A percentile compares a stretch with the other conserved stretches of the same genome.
phyloP scores from a whole-genome alignment of 92 coral and sea anemone species.

The Paragorgia papillata region DNA sequence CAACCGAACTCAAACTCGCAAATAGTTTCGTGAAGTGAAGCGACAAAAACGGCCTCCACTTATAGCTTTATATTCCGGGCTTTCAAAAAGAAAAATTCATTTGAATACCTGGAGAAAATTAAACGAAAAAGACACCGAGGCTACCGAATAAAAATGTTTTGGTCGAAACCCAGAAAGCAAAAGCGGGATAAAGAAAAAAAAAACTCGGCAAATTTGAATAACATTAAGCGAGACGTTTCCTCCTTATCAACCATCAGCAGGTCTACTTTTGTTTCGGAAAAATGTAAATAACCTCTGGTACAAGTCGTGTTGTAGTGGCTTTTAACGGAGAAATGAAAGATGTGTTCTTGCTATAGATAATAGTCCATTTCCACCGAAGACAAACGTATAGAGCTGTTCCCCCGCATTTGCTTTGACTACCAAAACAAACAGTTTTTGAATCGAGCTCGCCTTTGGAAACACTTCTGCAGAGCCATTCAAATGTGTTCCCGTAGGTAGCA shows the following conservation, averaged over 20 bases:
- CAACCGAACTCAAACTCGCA: slow-evolving; percentile 8
- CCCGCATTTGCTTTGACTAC: slow-evolving; percentile 28
- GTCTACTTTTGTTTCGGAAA: slow-evolving; percentile 46
- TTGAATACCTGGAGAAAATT: no score
- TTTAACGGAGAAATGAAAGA: slow-evolving; percentile 24
- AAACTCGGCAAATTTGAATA: slow-evolving; percentile 17
- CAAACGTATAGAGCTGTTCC: background rate
- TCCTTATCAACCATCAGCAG: slow-evolving; percentile 49
- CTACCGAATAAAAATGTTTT: no score
- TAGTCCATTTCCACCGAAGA: background rate
- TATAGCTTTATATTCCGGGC: slow-evolving; percentile 5
- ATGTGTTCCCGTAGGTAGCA: slow-evolving; percentile 24
- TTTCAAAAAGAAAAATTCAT: slow-evolving; percentile 11
- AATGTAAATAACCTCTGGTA: slow-evolving; percentile 46
- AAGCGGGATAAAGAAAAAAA: background rate
- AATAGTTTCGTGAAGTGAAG: slow-evolving; percentile 14
- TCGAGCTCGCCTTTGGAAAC: slow-evolving; percentile 16
- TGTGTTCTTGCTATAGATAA: background rate
- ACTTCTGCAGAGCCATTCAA: slow-evolving; percentile 19
- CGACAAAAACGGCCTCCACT: slow-evolving; percentile 9
- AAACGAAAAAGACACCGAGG: no score
- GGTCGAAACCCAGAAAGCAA: background rate
- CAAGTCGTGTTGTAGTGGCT: slow-evolving; percentile 17
- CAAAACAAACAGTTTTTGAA: slow-evolving; percentile 43
- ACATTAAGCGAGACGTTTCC: slow-evolving; percentile 19